Evolutionary conservation across 2,113 vertebrate species (phyloP).

Genomic region (Balaeniceps rex): DNA sequence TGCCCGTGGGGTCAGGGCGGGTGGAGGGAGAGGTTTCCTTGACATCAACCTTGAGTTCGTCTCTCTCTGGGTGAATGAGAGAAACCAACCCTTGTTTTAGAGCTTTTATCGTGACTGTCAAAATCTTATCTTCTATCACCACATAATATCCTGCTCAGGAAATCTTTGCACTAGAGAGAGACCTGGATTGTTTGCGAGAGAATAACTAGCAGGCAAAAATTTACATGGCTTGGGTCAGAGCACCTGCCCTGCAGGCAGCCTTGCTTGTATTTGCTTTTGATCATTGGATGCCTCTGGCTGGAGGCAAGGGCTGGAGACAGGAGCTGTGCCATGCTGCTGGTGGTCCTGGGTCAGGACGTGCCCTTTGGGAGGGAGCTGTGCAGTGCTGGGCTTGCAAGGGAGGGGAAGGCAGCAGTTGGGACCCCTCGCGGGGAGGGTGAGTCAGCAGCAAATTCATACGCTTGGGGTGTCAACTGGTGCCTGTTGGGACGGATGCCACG

Average conservation of each 20-base stretch:
- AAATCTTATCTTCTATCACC: constrained; percentile 24
- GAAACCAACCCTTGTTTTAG: neutral
- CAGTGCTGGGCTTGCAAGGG: neutral
- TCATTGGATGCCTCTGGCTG: neutral
- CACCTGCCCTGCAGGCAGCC: neutral
- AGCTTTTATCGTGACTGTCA: neutral
- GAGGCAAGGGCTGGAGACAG: neutral
- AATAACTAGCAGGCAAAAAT: constrained; percentile 10
- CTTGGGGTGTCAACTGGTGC: neutral
- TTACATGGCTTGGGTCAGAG: constrained; percentile 27
- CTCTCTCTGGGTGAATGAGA: neutral
- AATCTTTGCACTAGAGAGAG: neutral
- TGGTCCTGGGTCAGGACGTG: neutral
- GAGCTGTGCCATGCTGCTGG: neutral
- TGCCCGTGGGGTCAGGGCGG: neutral
- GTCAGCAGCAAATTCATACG: neutral
- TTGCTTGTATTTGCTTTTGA: constrained; percentile 40
- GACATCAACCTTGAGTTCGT: neutral
- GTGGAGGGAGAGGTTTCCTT: constrained; percentile 1
- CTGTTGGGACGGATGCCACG: neutral
- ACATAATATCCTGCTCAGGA: neutral
- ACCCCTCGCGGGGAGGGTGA: neutral
- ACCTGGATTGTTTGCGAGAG: neutral
- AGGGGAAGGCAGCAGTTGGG: neutral
- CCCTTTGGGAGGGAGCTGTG: neutral